phyloP scores from a whole-genome alignment of 2,888 invertebrate species.

The Chaetogeoica ovagalla region DNA sequence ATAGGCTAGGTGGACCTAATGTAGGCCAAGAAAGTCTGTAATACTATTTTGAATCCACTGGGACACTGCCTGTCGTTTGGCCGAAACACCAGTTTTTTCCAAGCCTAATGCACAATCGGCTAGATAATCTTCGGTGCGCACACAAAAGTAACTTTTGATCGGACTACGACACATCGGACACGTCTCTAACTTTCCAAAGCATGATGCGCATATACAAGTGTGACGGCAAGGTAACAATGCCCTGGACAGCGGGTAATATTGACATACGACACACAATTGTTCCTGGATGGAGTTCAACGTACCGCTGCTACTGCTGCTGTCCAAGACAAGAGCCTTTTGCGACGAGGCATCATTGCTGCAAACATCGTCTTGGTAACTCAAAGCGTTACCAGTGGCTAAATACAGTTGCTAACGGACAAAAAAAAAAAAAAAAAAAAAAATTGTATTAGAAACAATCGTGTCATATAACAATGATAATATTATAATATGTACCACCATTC shows the following conservation, averaged over 20 bases:
- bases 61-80: conserved; percentile 59
- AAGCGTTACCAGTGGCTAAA: conserved; percentile 71
- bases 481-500: too few relatives aligned
- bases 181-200: conserved; percentile 77
- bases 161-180: conserved; percentile 86
- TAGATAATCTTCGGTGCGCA: conserved; percentile 75
- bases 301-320: conserved; percentile 56
- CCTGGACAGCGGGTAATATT: conserved; percentile 74
- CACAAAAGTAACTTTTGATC: conserved; percentile 83
- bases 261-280: conserved; percentile 80
- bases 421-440: background rate
- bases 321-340: conserved; percentile 57
- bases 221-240: conserved; percentile 83
- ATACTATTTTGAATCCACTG: conserved; percentile 68
- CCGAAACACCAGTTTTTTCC: conserved; percentile 60
- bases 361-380: conserved; percentile 62
- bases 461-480: background rate
- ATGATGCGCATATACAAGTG: conserved; percentile 81
- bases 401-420: conserved; percentile 70
- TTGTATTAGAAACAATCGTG: background rate
- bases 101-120: conserved; percentile 60
- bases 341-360: conserved; percentile 58
- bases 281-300: conserved; percentile 62
- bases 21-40: conserved; percentile 75
- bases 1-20: conserved; percentile 55